A percentile compares a stretch with the other conserved stretches of the same genome.
phyloP scores from a whole-genome alignment of 2,888 invertebrate species.

The Aethes cnicana region DNA sequence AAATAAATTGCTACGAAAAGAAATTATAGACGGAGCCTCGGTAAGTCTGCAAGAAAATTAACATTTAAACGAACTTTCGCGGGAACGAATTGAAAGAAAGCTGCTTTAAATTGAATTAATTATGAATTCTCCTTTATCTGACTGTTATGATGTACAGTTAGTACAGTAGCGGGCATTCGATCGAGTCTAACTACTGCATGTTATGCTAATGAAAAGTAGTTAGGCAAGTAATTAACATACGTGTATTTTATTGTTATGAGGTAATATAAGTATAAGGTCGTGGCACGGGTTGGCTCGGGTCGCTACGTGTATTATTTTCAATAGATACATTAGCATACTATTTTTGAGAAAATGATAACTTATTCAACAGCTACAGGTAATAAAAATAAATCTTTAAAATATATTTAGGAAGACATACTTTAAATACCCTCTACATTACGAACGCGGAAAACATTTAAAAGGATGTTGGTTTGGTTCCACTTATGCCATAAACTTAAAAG shows the following conservation, averaged over 20 bases:
- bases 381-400: no score
- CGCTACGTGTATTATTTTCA: no score
- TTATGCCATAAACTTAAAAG: no score
- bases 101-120: slow-evolving; percentile 38
- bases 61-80: slow-evolving; percentile 47
- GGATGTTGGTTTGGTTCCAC: background rate
- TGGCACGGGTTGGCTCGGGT: background rate
- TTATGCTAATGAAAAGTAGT: slow-evolving; percentile 16
- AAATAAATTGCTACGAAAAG: slow-evolving; percentile 27
- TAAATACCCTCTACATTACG: no score
- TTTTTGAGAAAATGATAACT: no score
- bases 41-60: slow-evolving; percentile 44
- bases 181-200: slow-evolving; percentile 8
- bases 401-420: no score
- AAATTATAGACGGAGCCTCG: slow-evolving; percentile 36
- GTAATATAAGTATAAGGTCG: slow-evolving; percentile 7
- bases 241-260: slow-evolving; percentile 15
- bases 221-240: slow-evolving; percentile 12
- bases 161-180: slow-evolving; percentile 1
- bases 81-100: slow-evolving; percentile 41
- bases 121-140: slow-evolving; percentile 26
- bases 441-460: no score
- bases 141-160: slow-evolving; percentile 27
- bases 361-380: no score
- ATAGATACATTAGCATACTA: no score